A percentile compares a stretch with the other conserved stretches of the same genome.
Conservation (phyloP, 2,888 invertebrate species). For the Nebria brevicollis region DNA sequence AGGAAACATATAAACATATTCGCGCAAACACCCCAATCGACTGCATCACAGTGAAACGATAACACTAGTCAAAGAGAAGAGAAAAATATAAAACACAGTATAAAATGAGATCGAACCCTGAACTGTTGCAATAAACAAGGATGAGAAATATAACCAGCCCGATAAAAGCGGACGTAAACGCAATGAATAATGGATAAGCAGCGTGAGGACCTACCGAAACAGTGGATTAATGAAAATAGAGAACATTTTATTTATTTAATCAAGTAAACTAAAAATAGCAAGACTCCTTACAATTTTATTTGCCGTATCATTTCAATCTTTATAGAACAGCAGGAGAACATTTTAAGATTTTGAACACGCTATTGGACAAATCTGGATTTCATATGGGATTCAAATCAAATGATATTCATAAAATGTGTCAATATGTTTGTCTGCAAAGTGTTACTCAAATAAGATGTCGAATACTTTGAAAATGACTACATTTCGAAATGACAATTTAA, state of each 20-base stretch:
- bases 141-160: conserved; percentile 35
- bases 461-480: too few species aligned
- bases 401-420: too few species aligned
- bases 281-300: background rate
- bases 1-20: background rate
- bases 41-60: background rate
- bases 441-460: too few species aligned
- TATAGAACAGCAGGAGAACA: too few species aligned
- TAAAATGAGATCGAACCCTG: background rate
- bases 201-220: background rate
- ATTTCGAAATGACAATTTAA: too few species aligned
- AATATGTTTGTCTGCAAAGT: too few species aligned
- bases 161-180: conserved; percentile 32
- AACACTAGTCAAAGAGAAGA: background rate
- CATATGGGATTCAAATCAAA: too few species aligned
- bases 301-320: too few species aligned
- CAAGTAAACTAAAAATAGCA: background rate
- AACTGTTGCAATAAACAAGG: conserved; percentile 21
- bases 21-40: background rate
- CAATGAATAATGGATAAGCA: conserved; percentile 43
- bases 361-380: too few species aligned
- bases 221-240: background rate
- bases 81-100: background rate
- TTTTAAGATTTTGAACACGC: too few species aligned
- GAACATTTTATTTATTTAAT: conserved; percentile 7